Conservation (phyloP, 2,797 vertebrate genomes). For the Botia almorhae region DNA sequence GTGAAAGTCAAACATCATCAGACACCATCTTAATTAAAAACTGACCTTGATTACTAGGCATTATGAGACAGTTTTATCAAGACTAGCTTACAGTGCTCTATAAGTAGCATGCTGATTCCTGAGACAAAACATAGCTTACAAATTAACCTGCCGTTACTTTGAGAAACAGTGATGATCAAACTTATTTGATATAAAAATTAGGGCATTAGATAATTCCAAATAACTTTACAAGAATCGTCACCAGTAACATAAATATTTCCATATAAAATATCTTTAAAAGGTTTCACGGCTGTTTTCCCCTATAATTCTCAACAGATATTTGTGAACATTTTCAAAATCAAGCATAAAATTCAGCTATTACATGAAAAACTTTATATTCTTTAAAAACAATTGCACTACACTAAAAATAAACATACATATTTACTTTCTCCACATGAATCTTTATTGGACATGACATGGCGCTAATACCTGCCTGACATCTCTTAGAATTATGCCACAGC, state of each 20-base stretch:
- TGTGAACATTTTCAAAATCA: no score
- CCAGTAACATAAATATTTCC: no score
- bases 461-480: conserved; percentile 47
- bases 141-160: background rate
- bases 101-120: no score
- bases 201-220: no score
- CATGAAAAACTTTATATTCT: background rate
- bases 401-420: conserved; percentile 21
- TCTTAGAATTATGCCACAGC: conserved; percentile 45
- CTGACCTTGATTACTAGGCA: background rate
- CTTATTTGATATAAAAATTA: no score
- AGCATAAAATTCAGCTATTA: background rate
- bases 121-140: background rate
- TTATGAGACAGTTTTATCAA: background rate
- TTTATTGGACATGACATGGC: conserved; percentile 51
- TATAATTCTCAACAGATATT: no score
- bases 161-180: background rate
- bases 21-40: conserved; percentile 1
- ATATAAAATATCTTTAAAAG: no score
- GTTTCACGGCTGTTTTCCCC: no score
- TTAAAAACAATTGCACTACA: background rate
- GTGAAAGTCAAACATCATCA: background rate
- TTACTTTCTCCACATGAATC: conserved; percentile 34
- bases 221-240: no score
- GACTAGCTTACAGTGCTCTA: background rate